Evolutionary conservation across 2,113 vertebrate species (phyloP), one percentile per base, ranked within the genome.

Genomic region (Zosterops hypoxanthus): DNA sequence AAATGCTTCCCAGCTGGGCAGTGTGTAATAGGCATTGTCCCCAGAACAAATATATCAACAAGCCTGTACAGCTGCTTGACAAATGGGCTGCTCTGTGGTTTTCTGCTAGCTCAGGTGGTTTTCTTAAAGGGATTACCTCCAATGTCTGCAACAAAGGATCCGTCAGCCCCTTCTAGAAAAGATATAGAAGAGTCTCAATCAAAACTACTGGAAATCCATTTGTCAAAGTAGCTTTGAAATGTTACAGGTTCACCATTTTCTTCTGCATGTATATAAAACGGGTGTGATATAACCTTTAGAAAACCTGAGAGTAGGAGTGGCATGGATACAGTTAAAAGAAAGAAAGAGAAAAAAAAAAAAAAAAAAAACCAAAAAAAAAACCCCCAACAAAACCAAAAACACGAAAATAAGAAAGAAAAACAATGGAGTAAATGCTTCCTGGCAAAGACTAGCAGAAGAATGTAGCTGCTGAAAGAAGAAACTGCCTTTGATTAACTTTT

Each of bases 401-500:
- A 10, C 12, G 5, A 11, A 14, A 55, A 24, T 21, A 21, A 24
- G 0, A 46, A 4, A 50, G 13, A 49, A 14, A 57, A 75, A 70
- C 3, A 71, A 85, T 59, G 29, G 60, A 91, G 21, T 50, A 73
- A 88, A 50, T 6, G 5, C 29, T 92, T 95, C 39, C 68, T 93
- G 78, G 66, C 75, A 94, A 85, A 90, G 57, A 79, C 4, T 34
- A 91, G 29, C 26, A 69, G 78, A 78, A 95, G 16, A 42, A 65
- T 23, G 8, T 87, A 72, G 39, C 59, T 93, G 71, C 79, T 82
- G 90, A 88, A 80, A 72, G 78, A 94, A 90, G 65, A 66, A 70
- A 34, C 55, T 90, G 66, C 17, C 39, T 94, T 94, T 92, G 78
- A 80, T 90, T 85, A 91, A 95, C 90, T 85, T 94, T 80, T 86